phyloP scores from a whole-genome alignment of 2,797 vertebrate genomes.

The Aotus griseimembra region DNA sequence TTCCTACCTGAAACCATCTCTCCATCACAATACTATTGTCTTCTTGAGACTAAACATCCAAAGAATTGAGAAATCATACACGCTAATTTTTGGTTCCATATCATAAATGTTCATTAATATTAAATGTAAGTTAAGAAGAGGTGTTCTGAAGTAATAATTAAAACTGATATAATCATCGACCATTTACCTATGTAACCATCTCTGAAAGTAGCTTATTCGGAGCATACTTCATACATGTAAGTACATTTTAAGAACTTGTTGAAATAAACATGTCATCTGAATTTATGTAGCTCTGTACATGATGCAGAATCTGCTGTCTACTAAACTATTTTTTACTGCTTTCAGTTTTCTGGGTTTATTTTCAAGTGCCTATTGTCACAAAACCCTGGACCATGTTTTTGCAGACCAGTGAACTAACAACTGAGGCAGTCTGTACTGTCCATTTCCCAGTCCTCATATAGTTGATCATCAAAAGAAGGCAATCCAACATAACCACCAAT shows the following conservation, averaged over 20 bases:
- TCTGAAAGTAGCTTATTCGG: not conserved
- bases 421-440: not conserved
- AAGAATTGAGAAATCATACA: not conserved
- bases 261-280: constrained; percentile 35
- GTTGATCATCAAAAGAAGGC: not conserved
- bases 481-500: not conserved
- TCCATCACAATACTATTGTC: not conserved
- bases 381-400: not conserved
- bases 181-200: not conserved
- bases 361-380: not conserved
- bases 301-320: not conserved
- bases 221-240: not conserved
- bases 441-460: not conserved
- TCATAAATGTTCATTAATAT: not conserved
- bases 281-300: not conserved
- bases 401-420: not conserved
- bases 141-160: constrained; percentile 9
- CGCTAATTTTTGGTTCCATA: not conserved
- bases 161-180: not conserved
- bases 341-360: not conserved
- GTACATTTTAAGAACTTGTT: not conserved
- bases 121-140: constrained; percentile 6
- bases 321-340: not conserved
- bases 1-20: not conserved
- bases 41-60: not conserved